Evolutionary conservation across 2,888 invertebrate species (phyloP).

Genomic region (Lasioglossum morio): DNA sequence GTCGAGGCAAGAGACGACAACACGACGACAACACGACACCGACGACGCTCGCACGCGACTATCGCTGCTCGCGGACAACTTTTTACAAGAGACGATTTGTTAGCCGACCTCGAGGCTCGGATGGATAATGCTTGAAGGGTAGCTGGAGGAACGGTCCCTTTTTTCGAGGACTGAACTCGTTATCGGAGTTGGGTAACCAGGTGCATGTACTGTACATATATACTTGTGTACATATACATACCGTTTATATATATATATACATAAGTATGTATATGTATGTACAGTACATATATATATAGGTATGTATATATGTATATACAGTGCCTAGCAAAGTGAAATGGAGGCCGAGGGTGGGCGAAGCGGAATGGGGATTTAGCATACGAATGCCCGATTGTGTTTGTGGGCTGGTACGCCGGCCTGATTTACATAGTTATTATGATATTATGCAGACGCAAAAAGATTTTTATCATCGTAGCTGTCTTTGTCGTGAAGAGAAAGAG

Average conservation of each 20-base stretch:
- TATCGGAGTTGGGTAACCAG: constrained; percentile 63
- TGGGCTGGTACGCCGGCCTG: constrained; percentile 70
- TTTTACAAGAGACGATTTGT: constrained; percentile 58
- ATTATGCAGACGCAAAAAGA: constrained; percentile 80
- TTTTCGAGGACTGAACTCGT: constrained; percentile 57
- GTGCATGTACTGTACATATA: constrained; percentile 8
- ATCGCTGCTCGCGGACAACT: constrained; percentile 8
- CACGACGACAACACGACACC: neutral
- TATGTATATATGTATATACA: neutral
- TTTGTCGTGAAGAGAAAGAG: constrained; percentile 51
- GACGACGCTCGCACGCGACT: neutral
- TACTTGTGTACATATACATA: neutral
- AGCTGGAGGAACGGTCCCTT: constrained; percentile 58
- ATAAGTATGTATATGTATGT: neutral
- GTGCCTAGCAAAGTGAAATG: constrained; percentile 52
- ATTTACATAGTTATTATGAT: constrained; percentile 83
- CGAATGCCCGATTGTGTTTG: constrained; percentile 78
- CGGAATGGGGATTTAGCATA: constrained; percentile 75
- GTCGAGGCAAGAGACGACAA: neutral
- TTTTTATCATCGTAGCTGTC: constrained; percentile 74
- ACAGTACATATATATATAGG: neutral
- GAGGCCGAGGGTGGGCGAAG: constrained; percentile 23
- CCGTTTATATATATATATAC: constrained; percentile 11
- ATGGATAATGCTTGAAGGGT: constrained; percentile 63
- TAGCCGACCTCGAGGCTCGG: constrained; percentile 46